Base-by-base conservation (phyloP, 2,113 vertebrate genomes). In the Cephalopterus ornatus region DNA sequence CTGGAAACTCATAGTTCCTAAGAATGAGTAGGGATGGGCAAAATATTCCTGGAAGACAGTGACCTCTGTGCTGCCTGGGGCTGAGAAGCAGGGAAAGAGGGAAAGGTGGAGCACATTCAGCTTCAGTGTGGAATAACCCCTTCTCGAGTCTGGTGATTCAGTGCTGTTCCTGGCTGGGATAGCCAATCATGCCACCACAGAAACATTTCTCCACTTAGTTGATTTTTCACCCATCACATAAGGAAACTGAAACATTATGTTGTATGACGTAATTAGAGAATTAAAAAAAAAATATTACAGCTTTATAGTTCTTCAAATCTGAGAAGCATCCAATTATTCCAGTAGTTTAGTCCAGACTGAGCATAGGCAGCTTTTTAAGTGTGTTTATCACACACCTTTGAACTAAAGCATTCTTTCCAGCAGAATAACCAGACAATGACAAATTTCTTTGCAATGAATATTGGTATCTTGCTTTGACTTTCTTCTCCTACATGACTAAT, bases 121-220 rank as follows among this genome's bases (percentile, higher is more conserved):
- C 44, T 42, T 46, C 22, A 26, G 27, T 3, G 1, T 2, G 3
- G 17, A 71, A 71, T 2, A 1, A 65, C 14, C 13, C 20, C 18
- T 86, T 49, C 24, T 77, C 46, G 35, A 17, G 12, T 24, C 46
- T 50, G 7, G 21, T 33, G 12, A 32, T 23, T 47, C 37, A 35
- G 4, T 26, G 26, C 3, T 88, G 16, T 7, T 55, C n/a, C 42
- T 76, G 53, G 15, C 17, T 56, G 41, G 9, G 42, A 35, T 28
- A 7, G 37, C 23, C 18, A 85, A 17, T 6, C 30, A 27, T 5
- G 12, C 17, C 2, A 1, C 11, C 5, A 37, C 13, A 52, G 55
- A 84, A 83, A 8, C 24, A 26, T 30, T 94, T 58, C 28, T 77
- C 4, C 24, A 63, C 21, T 85, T 42, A 35, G 35, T 5, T 77